Conservation (phyloP, 2,888 invertebrate genomes). For the Allolobophora icterica region DNA sequence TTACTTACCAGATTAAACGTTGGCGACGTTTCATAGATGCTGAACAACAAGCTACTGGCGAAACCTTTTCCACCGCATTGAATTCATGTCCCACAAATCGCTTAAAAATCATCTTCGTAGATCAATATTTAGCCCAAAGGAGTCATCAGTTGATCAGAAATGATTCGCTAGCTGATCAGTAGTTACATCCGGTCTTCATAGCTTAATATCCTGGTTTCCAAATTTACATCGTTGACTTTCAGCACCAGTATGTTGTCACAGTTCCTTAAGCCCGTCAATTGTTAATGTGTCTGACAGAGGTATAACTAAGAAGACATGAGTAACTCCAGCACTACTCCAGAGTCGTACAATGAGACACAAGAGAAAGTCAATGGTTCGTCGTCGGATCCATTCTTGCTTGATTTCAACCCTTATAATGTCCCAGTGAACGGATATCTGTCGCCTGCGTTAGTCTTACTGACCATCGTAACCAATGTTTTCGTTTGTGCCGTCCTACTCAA, state of each 20-base stretch:
- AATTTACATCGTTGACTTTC: neutral
- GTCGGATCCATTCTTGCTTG: neutral
- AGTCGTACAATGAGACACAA: neutral
- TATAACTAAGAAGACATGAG: neutral
- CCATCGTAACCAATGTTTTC: conserved; percentile 85
- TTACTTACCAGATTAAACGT: neutral
- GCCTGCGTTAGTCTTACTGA: conserved; percentile 84
- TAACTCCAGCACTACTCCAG: neutral
- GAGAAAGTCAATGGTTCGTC: neutral
- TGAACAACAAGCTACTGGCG: neutral
- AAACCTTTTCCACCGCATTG: neutral
- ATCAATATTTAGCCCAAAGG: neutral
- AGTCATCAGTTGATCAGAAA: neutral
- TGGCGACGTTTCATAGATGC: neutral
- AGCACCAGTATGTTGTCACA: neutral
- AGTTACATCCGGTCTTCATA: neutral
- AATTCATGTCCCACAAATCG: neutral
- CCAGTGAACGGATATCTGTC: conserved; percentile 77
- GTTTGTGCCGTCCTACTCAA: conserved; percentile 88
- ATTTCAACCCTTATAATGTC: neutral
- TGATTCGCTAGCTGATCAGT: neutral
- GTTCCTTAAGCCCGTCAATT: neutral
- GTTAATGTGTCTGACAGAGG: neutral
- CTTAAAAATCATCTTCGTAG: neutral
- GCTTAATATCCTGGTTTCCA: neutral